Evolutionary conservation across 1,140 invertebrate species (phyloP).

Genomic region (Lordiphosa mommai): DNA sequence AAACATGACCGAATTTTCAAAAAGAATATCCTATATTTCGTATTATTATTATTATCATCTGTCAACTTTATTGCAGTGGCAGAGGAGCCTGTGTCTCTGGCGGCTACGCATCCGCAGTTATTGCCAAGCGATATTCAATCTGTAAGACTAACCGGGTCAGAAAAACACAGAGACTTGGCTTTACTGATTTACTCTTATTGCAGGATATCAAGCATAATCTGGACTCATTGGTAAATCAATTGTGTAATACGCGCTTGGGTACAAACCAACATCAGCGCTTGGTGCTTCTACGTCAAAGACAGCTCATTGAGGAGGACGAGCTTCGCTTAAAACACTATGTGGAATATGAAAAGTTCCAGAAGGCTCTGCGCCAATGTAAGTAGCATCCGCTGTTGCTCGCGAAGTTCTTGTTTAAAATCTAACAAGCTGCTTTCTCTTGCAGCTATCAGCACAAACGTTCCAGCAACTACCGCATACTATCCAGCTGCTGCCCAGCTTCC

Average conservation of each 20-base stretch:
- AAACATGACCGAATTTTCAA: too few relatives aligned
- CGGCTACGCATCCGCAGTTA: constrained; percentile 74
- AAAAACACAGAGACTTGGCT: background rate
- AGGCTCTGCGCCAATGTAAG: constrained; percentile 74
- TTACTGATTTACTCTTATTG: background rate
- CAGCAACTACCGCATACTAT: constrained; percentile 58
- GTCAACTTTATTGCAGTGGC: constrained; percentile 36
- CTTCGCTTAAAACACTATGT: constrained; percentile 77
- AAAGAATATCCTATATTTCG: too few relatives aligned
- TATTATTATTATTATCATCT: too few relatives aligned
- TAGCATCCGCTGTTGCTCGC: background rate
- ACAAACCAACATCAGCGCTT: constrained; percentile 77
- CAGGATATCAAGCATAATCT: constrained; percentile 79
- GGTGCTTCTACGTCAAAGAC: constrained; percentile 72
- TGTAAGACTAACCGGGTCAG: constrained; percentile 33
- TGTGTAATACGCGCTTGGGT: constrained; percentile 73
- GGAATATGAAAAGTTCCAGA: constrained; percentile 79
- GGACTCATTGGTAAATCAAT: constrained; percentile 71
- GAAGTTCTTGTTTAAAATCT: background rate
- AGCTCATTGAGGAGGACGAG: constrained; percentile 79
- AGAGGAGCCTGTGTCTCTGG: constrained; percentile 72
- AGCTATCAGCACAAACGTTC: constrained; percentile 73
- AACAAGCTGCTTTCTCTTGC: constrained; percentile 17
- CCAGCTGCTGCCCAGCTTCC: constrained; percentile 59
- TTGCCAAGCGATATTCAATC: constrained; percentile 77